These are phyloP conservation scores for Euborellia annulipes DNA, from an alignment of 1,140 invertebrate genomes.

Conservation along the genomic window DNA sequence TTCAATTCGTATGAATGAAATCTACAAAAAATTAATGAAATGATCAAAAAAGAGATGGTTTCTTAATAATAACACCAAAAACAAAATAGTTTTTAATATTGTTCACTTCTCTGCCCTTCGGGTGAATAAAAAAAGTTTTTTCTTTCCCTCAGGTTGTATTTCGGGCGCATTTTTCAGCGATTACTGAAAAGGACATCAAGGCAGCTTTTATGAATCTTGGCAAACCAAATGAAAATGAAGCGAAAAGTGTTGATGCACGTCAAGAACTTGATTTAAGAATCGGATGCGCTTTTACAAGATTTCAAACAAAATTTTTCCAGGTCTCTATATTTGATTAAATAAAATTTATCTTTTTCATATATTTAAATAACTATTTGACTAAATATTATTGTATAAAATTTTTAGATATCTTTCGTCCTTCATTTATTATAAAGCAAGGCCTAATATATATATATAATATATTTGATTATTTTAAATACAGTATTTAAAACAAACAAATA, in stretches of 20 bases:
- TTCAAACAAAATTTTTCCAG: conserved; percentile 97
- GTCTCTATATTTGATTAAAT: background rate
- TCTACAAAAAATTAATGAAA: too few relatives aligned
- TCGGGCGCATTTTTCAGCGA: conserved; percentile 92
- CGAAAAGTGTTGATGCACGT: conserved; percentile 89
- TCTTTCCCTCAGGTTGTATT: conserved; percentile 51
- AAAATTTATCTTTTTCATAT: background rate
- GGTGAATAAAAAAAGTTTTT: too few relatives aligned
- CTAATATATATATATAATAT: too few relatives aligned
- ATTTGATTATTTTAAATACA: too few relatives aligned
- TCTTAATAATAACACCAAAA: too few relatives aligned
- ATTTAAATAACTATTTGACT: too few relatives aligned
- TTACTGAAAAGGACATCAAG: conserved; percentile 96
- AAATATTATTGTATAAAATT: conserved; percentile 8
- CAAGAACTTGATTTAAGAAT: conserved; percentile 96
- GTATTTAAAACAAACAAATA: too few relatives aligned
- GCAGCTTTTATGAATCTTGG: conserved; percentile 73
- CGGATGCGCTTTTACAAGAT: conserved; percentile 97
- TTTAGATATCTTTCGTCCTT: background rate
- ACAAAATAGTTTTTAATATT: too few relatives aligned
- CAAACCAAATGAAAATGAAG: conserved; percentile 93
- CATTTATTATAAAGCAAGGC: conserved; percentile 4
- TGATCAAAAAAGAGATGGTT: too few relatives aligned
- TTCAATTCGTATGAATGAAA: too few relatives aligned
- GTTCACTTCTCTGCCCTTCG: too few relatives aligned